phyloP scores from a whole-genome alignment of 2,113 vertebrate species.

The Noctilio leporinus region DNA sequence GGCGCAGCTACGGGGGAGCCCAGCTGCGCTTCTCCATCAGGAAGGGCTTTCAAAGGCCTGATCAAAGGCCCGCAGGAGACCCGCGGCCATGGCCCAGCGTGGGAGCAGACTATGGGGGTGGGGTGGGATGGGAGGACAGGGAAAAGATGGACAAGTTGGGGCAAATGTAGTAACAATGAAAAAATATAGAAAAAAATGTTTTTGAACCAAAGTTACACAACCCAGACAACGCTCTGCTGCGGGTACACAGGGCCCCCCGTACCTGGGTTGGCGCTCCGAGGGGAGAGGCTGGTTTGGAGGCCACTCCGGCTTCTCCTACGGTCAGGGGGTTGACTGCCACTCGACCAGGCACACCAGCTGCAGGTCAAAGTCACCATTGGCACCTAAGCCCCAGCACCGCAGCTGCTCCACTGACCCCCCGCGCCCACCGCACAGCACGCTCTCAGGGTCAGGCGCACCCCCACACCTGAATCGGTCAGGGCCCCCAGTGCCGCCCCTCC shows the following conservation, averaged over 20 bases:
- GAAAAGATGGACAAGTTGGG: too few relatives aligned
- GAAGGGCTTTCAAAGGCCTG: not conserved
- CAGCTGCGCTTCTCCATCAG: not conserved
- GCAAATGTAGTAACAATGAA: too few relatives aligned
- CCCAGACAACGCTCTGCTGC: not conserved
- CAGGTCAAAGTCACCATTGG: not conserved
- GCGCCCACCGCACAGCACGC: too few relatives aligned
- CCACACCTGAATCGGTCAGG: too few relatives aligned
- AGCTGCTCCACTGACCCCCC: too few relatives aligned
- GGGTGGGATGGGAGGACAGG: too few relatives aligned
- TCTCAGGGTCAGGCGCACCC: rapidly evolving
- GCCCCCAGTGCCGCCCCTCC: too few relatives aligned
- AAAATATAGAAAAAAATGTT: not conserved
- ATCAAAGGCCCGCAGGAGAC: too few relatives aligned
- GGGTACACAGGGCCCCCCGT: too few relatives aligned
- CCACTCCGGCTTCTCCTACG: conserved; percentile 60
- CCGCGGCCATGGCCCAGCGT: too few relatives aligned
- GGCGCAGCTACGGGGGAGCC: too few relatives aligned
- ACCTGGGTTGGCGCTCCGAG: conserved; percentile 61
- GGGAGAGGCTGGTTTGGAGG: conserved; percentile 57
- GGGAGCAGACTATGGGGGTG: too few relatives aligned
- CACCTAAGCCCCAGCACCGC: rapidly evolving
- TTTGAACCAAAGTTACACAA: not conserved
- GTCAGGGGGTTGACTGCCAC: conserved; percentile 44
- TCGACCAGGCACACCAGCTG: conserved; percentile 60